Percentiles rank a stretch among this genome's conserved stretches.
These are phyloP conservation scores for Equus przewalskii DNA, from an alignment of 2,113 vertebrate species.

Conservation along the genomic window DNA sequence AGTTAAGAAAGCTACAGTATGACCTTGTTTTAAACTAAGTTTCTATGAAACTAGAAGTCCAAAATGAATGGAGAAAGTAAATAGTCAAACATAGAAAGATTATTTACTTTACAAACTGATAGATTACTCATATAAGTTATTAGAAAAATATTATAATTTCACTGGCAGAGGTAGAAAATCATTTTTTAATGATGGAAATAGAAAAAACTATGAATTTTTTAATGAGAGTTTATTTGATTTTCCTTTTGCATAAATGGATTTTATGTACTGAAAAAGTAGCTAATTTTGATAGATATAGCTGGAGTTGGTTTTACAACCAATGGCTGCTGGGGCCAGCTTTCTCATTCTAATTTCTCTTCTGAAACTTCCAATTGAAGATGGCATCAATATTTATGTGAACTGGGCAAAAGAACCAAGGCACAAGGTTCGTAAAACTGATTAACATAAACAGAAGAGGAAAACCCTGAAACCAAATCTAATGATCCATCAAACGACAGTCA, in stretches of 20 bases:
- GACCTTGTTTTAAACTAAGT: conserved; percentile 30
- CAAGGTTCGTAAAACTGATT: conserved; percentile 86
- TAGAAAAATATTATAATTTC: conserved; percentile 77
- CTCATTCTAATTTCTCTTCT: conserved; percentile 86
- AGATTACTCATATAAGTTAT: conserved; percentile 69
- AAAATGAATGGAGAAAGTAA: conserved; percentile 53
- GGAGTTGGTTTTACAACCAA: conserved; percentile 86
- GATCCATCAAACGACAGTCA: conserved; percentile 72
- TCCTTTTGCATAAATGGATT: conserved; percentile 90
- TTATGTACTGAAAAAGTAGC: conserved; percentile 90
- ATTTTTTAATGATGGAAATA: conserved; percentile 88
- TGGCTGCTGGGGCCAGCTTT: conserved; percentile 87
- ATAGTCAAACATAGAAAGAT: conserved; percentile 56
- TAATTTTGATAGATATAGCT: conserved; percentile 89
- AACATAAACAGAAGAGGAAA: conserved; percentile 87
- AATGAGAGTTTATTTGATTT: conserved; percentile 90
- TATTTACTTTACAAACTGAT: conserved; percentile 64
- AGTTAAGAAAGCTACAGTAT: background rate
- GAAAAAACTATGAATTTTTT: conserved; percentile 85
- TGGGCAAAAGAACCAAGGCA: conserved; percentile 84
- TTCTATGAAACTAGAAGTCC: background rate
- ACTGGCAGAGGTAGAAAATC: conserved; percentile 81
- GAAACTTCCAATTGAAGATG: conserved; percentile 87
- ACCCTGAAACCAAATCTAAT: conserved; percentile 80
- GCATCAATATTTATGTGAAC: conserved; percentile 88